A percentile compares a stretch with the other conserved stretches of the same genome.
These are phyloP conservation scores for Dicycla oo DNA, from an alignment of 2,888 invertebrate genomes.

Conservation along the genomic window DNA sequence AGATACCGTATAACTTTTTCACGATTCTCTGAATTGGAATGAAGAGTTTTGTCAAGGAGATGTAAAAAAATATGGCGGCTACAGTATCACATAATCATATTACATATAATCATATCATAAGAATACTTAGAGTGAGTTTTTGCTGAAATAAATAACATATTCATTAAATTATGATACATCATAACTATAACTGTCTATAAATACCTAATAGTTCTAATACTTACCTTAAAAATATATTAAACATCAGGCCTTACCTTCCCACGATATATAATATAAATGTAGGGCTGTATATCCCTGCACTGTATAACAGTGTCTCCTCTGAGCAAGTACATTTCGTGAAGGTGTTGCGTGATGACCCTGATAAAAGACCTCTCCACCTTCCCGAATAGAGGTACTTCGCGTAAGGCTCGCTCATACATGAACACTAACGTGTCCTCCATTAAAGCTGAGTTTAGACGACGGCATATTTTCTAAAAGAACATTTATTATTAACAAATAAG, in stretches of 20 bases:
- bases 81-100: background rate
- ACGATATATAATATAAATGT: constrained; percentile 88
- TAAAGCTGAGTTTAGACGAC: constrained; percentile 86
- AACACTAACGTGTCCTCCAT: constrained; percentile 89
- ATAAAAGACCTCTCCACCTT: constrained; percentile 89
- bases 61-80: constrained; percentile 7
- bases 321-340: constrained; percentile 88
- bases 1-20: constrained; percentile 30
- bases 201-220: background rate
- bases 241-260: constrained; percentile 83
- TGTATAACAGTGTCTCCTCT: constrained; percentile 87
- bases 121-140: background rate
- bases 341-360: constrained; percentile 88
- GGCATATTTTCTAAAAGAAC: constrained; percentile 81
- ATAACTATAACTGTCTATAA: too few relatives aligned
- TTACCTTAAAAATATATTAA: background rate
- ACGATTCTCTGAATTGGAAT: constrained; percentile 18
- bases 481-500: background rate
- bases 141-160: background rate
- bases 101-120: background rate
- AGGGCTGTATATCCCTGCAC: constrained; percentile 85
- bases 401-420: constrained; percentile 88
- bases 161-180: too few relatives aligned
- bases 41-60: constrained; percentile 9
- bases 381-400: constrained; percentile 89